phyloP scores from a whole-genome alignment of 2,113 vertebrate genomes.

The Anolis carolinensis region DNA sequence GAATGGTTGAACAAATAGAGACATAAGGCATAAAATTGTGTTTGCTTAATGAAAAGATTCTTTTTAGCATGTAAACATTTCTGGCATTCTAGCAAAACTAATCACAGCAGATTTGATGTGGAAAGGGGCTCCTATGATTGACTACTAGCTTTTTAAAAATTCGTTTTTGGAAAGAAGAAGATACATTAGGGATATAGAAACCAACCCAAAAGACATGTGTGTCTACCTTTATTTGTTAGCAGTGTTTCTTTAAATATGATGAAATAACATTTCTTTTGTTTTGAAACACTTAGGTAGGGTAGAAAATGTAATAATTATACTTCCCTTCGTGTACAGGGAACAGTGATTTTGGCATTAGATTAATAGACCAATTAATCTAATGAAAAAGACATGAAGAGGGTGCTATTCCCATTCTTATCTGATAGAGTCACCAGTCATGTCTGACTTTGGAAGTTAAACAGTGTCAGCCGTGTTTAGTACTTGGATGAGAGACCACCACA shows the following conservation, averaged over 20 bases:
- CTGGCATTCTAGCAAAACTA: not conserved
- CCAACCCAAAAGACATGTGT: not conserved
- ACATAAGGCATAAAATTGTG: not conserved
- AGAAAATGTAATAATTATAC: conserved; percentile 1
- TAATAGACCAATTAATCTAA: not conserved
- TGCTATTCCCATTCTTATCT: too few species aligned
- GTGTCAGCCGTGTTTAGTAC: too few species aligned
- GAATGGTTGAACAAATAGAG: not conserved
- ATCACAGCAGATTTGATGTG: not conserved
- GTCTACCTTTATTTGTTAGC: not conserved
- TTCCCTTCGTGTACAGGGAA: not conserved
- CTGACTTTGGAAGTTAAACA: too few species aligned
- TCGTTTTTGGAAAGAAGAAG: too few species aligned
- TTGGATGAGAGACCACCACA: too few species aligned
- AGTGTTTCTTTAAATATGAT: not conserved
- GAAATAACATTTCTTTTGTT: not conserved
- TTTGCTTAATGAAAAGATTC: too few species aligned
- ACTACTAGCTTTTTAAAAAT: not conserved
- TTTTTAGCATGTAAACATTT: not conserved
- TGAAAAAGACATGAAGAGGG: too few species aligned
- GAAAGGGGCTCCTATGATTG: not conserved
- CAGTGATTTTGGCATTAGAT: not conserved
- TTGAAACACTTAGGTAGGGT: not conserved
- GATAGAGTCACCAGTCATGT: too few species aligned
- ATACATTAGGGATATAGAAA: not conserved